These are phyloP conservation scores for Eremobia ochroleuca DNA, from an alignment of 2,888 invertebrate species.

Conservation along the genomic window DNA sequence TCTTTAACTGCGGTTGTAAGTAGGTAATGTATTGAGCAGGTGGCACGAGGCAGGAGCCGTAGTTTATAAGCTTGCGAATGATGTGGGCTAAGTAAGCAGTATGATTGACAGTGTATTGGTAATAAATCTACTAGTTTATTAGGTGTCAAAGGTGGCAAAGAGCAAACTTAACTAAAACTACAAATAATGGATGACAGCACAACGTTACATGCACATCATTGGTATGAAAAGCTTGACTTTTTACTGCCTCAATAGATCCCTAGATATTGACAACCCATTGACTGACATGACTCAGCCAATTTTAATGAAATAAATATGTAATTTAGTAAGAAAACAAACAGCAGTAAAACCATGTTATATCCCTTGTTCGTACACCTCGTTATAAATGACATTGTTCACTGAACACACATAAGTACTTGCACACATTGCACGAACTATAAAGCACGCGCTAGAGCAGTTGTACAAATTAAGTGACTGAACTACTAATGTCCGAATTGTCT, in stretches of 20 bases:
- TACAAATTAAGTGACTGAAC: constrained; percentile 82
- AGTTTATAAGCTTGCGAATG: not conserved
- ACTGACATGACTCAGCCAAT: not conserved
- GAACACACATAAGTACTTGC: constrained; percentile 16
- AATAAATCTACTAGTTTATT: not conserved
- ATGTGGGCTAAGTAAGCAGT: not conserved
- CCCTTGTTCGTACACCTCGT: constrained; percentile 17
- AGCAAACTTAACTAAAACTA: not conserved
- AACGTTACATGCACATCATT: not conserved
- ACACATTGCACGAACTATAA: constrained; percentile 50
- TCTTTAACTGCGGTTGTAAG: constrained; percentile 1
- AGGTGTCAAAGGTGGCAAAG: not conserved
- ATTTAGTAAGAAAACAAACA: not conserved
- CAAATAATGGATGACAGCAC: not conserved
- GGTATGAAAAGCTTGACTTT: not conserved
- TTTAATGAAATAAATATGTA: not conserved
- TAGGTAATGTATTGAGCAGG: constrained; percentile 6
- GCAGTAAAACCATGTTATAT: not conserved
- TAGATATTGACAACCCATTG: not conserved
- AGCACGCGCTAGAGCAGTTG: constrained; percentile 79
- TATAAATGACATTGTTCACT: constrained; percentile 28
- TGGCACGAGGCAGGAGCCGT: not conserved
- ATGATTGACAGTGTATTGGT: not conserved
- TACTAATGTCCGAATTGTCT: constrained; percentile 85
- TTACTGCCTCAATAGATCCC: not conserved